A percentile compares a stretch with the other conserved stretches of the same genome.
Conservation (phyloP, 2,113 vertebrate genomes). For the Glaucidium brasilianum region DNA sequence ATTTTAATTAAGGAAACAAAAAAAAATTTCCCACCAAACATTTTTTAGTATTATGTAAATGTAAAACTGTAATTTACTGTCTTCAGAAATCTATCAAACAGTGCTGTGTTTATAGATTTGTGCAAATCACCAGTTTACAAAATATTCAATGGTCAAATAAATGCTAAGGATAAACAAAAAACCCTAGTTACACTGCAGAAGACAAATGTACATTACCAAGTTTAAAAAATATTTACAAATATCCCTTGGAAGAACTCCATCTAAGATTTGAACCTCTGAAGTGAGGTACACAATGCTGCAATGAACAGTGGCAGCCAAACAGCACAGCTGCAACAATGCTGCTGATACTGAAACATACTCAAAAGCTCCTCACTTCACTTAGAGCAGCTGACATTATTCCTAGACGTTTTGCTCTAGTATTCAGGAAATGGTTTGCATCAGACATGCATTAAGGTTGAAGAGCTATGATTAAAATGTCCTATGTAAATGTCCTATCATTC, state of each 20-base stretch:
- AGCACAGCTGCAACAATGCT: background rate
- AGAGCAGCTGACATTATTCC: accelerated
- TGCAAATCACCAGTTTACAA: background rate
- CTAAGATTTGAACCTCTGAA: background rate
- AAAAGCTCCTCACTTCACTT: background rate
- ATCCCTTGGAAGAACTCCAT: background rate
- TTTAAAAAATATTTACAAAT: constrained; percentile 10
- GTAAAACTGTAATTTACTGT: background rate
- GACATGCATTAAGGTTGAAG: background rate
- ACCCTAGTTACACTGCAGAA: background rate
- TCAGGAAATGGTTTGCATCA: background rate
- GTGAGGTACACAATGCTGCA: background rate
- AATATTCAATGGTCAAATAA: background rate
- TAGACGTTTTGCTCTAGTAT: background rate
- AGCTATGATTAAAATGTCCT: background rate
- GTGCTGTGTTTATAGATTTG: background rate
- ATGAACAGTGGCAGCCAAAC: background rate
- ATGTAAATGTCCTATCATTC: background rate
- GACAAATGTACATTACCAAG: background rate
- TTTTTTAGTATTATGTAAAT: background rate
- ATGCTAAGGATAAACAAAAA: background rate
- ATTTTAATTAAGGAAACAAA: background rate
- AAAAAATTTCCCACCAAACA: background rate
- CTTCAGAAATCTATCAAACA: background rate
- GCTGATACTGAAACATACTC: background rate